Percentiles rank a stretch among this genome's conserved stretches.
phyloP scores from a whole-genome alignment of 2,113 vertebrate species.

The Cynoglossus semilaevis region DNA sequence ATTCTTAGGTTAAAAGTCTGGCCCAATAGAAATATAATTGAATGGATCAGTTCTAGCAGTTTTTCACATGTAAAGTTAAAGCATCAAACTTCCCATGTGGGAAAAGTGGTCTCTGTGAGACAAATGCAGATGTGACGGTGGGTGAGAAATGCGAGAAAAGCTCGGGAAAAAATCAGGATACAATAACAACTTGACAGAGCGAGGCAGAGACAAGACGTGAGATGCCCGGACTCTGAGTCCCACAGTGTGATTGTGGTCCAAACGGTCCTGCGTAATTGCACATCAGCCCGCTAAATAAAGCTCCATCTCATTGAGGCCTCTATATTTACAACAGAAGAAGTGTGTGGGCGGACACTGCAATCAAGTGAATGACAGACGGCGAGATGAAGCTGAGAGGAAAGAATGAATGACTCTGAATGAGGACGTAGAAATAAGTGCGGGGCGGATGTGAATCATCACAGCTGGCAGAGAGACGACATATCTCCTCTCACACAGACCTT shows the following conservation, averaged over 20 bases:
- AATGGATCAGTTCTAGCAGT: neutral
- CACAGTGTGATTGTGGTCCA: slow-evolving; percentile 52
- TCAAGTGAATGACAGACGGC: slow-evolving; percentile 28
- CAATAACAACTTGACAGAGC: slow-evolving; percentile 2
- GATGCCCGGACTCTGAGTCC: slow-evolving; percentile 10
- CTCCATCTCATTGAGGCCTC: slow-evolving; percentile 41
- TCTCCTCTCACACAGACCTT: slow-evolving; percentile 11
- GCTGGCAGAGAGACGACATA: slow-evolving; percentile 10
- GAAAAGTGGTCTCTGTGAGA: neutral
- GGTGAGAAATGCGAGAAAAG: neutral
- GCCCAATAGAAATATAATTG: too few species aligned
- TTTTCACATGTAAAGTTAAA: neutral
- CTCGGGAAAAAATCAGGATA: neutral
- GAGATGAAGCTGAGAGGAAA: slow-evolving; percentile 28
- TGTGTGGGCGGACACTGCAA: slow-evolving; percentile 53
- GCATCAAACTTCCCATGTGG: neutral
- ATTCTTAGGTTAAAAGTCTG: too few species aligned
- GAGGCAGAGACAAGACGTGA: slow-evolving; percentile 22
- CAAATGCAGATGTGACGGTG: neutral
- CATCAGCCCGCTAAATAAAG: slow-evolving; percentile 68
- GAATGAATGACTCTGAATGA: slow-evolving; percentile 43
- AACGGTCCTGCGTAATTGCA: slow-evolving; percentile 64
- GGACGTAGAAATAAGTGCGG: slow-evolving; percentile 1
- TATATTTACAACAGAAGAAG: slow-evolving; percentile 62
- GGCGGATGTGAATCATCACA: slow-evolving; percentile 43